Evolutionary conservation across 2,113 vertebrate genomes (phyloP), one percentile per base, ranked within the genome.

Genomic region (Corythornis cristatus): DNA sequence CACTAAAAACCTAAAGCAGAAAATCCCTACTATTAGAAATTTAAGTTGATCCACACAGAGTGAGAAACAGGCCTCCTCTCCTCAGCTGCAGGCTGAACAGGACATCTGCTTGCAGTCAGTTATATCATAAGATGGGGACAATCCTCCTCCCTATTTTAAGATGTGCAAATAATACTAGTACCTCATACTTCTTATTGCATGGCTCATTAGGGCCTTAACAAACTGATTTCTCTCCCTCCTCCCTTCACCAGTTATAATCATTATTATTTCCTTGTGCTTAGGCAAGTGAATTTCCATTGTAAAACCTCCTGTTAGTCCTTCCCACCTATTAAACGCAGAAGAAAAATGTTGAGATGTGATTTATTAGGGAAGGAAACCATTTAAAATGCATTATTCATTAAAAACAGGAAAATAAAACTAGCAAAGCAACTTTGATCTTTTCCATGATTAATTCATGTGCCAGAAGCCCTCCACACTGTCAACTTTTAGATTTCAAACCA

Each of bases 331-430:
- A 74, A 92, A 89, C n/a, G 42, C 11, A 8, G 75, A 64, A 92
- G 43, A 76, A 95, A 90, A 91, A 83, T 1, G 6, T 28, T 65
- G 83, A 89, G 81, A 93, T 72, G 62, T 35, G 64, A 93, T 83
- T 93, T 93, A 87, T 58, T 58, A 80, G 64, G 11, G 51, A 89
- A 82, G 33, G 43, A 93, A 92, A 73, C 20, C 17, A 90, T 86
- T 87, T 83, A 80, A 96, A 50, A 95, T 82, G 42, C 29, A 80
- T 89, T 89, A 93, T 95, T 93, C 75, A 83, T 89, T 91, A 95
- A 95, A 94, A 93, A 54, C 62, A 85, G 75, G 87, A 92, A 96
- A 93, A 93, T 62, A 94, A 92, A 96, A 54, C 71, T 82, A 91
- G 61, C 79, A 75, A 51, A 91, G 56, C 72, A 85, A 83, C 94